A percentile compares a stretch with the other conserved stretches of the same genome.
phyloP scores from a whole-genome alignment of 1,140 invertebrate species.

The Dryas iulia region DNA sequence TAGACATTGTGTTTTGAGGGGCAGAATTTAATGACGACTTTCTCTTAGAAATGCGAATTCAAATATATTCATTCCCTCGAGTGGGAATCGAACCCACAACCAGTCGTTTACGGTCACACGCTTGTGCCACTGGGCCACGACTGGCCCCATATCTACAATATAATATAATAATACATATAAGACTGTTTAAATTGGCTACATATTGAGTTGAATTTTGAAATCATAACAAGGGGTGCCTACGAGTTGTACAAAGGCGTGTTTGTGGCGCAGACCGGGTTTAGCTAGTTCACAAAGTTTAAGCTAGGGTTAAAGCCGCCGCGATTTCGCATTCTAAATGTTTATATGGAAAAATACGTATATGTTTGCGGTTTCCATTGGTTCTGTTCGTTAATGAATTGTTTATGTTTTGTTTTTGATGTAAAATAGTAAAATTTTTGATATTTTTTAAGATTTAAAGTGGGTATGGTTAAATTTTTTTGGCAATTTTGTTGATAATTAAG shows the following conservation, averaged over 20 bases:
- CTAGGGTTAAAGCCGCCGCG: constrained; percentile 57
- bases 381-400: not conserved
- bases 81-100: not conserved
- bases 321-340: constrained; percentile 49
- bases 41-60: not conserved
- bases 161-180: not conserved
- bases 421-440: not conserved
- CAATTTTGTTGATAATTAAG: too few species aligned
- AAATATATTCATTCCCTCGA: not conserved
- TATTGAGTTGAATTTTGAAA: constrained; percentile 39
- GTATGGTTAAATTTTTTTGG: not conserved
- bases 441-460: not conserved
- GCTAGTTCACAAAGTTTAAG: constrained; percentile 55
- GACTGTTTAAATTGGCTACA: constrained; percentile 9
- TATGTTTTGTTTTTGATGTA: not conserved
- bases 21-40: not conserved
- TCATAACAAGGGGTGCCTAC: constrained; percentile 58
- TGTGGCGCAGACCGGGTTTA: constrained; percentile 54
- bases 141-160: not conserved
- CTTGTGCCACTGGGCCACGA: not conserved
- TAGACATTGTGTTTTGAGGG: not conserved
- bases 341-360: constrained; percentile 49
- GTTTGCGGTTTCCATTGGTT: constrained; percentile 31
- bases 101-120: not conserved
- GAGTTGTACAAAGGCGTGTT: constrained; percentile 55